phyloP scores from a whole-genome alignment of 2,888 invertebrate species.

The Rotaria macrura region DNA sequence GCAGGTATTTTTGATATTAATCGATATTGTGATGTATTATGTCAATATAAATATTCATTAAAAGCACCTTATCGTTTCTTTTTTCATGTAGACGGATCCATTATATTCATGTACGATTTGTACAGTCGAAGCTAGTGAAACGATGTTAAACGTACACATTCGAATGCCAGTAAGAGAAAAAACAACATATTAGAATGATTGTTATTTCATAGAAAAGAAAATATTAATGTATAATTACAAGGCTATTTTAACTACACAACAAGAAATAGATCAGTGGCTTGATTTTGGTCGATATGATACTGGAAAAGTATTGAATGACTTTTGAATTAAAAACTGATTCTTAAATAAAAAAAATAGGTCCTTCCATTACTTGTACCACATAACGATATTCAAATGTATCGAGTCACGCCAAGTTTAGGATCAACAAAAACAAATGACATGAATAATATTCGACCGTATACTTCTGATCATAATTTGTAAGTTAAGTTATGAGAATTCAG shows the following conservation, averaged over 20 bases:
- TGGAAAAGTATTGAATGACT: not conserved
- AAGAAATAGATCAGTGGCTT: conserved; percentile 19
- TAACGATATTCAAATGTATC: conserved; percentile 12
- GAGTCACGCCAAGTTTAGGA: not conserved
- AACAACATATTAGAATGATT: too few species aligned
- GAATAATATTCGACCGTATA: not conserved
- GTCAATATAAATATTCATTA: not conserved
- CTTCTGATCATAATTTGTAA: not conserved
- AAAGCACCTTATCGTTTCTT: not conserved
- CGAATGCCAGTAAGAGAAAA: not conserved
- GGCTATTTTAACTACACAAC: conserved; percentile 15
- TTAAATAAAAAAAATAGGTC: not conserved
- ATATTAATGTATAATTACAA: not conserved
- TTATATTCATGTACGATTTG: conserved; percentile 11
- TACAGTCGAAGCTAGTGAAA: not conserved
- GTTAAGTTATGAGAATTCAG: not conserved
- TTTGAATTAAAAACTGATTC: not conserved
- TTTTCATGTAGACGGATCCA: not conserved
- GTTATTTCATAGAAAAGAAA: not conserved
- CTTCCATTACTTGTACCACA: conserved; percentile 2
- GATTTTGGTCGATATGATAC: conserved; percentile 14
- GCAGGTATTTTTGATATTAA: not conserved
- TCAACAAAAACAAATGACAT: not conserved
- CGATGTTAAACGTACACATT: not conserved
- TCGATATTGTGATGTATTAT: not conserved